Base-by-base conservation (phyloP, 2,113 vertebrate genomes). In the Cebidichthys violaceus region DNA sequence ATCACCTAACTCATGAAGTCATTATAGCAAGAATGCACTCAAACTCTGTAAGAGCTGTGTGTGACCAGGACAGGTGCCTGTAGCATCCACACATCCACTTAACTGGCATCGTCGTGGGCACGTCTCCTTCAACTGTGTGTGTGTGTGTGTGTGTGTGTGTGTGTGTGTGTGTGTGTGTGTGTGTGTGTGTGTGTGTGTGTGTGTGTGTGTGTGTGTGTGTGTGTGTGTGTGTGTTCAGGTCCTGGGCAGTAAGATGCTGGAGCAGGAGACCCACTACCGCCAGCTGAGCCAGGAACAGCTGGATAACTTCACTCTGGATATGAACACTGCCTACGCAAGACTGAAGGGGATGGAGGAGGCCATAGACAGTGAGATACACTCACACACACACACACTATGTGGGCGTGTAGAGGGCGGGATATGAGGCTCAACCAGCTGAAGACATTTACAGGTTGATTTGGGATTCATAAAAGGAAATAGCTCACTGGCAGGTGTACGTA, bases 321-420 rank as follows among this genome's bases (percentile, higher is more conserved):
- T 99, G 86, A 99, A 99, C 85, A 94, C 96, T 1, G 98, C 98
- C 55, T 98, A 97, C 0, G 97, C 97, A 57, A 90, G 97, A 61
- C 95, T 99, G 62, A 97, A 98, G 81, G 98, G 98, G 3, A 96
- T 99, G 3, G 98, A 99, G 84, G 97, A 99, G 85, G 97, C 98
- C 43, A 96, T 99, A 0, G 97, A 99, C 92, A 98, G 98, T 99
- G 92, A 97, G 97, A 81, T 1, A n/a, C 9, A 68, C 20, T 41
- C 1, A 17, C 15, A 57, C 24, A 50, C 27, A 57, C 20, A n/a
- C 52, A 17, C 9, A n/a, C n/a, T n/a, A 33, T 6, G 33, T 33
- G 33, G 5, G 33, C 33, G 4, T 33, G 33, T 6, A 33, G 31
- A 33, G 33, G 5, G 33, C 33, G 33, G 33, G 33, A 33, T 33